Evolutionary conservation across 1,140 invertebrate species (phyloP).

Genomic region (Zophobas morio): DNA sequence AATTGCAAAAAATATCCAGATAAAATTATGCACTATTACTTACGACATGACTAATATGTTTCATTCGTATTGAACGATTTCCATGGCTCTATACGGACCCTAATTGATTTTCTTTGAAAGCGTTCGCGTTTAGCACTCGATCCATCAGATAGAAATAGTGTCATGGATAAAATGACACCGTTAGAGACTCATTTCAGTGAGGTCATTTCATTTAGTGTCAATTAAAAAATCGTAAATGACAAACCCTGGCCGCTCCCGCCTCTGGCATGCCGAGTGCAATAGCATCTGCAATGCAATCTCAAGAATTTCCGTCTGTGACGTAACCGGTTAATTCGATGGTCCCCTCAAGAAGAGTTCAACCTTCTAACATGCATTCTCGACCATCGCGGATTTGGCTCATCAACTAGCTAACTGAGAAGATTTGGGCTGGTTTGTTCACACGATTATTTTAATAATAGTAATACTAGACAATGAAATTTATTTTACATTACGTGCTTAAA

Average conservation of each 20-base stretch:
- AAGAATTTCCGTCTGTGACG: conserved; percentile 35
- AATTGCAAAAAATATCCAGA: conserved; percentile 16
- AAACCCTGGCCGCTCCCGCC: conserved; percentile 30
- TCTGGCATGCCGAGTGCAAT: conserved; percentile 33
- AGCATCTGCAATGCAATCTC: conserved; percentile 32
- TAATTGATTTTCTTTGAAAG: conserved; percentile 12
- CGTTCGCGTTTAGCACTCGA: not conserved
- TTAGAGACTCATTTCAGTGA: conserved; percentile 10
- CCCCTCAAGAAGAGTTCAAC: not conserved
- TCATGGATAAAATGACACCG: conserved; percentile 24
- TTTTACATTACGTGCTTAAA: too few relatives aligned
- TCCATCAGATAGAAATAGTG: conserved; percentile 2
- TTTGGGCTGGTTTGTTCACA: too few relatives aligned
- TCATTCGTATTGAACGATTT: conserved; percentile 12
- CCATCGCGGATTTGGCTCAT: not conserved
- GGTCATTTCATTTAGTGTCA: conserved; percentile 39
- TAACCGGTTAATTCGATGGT: conserved; percentile 33
- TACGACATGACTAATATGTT: conserved; percentile 6
- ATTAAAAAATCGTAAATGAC: conserved; percentile 42
- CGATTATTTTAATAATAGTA: too few relatives aligned
- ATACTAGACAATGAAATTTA: too few relatives aligned
- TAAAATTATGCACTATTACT: conserved; percentile 8
- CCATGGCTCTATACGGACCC: conserved; percentile 1
- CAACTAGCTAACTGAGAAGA: too few relatives aligned
- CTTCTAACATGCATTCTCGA: not conserved